Evolutionary conservation across 2,113 vertebrate species (phyloP).

Genomic region (Oenanthe melanoleuca): DNA sequence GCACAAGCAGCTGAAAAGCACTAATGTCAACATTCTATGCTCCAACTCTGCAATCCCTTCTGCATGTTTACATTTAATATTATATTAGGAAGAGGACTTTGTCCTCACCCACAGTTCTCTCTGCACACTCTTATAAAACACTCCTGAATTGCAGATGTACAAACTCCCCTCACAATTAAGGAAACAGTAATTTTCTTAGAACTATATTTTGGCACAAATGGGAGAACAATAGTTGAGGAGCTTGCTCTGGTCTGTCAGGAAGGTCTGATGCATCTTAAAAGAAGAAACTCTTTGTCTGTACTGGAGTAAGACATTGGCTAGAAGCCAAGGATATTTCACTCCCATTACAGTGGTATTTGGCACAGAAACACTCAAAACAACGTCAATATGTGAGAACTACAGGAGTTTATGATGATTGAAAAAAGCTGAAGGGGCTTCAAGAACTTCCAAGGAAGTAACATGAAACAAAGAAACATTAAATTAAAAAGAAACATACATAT

Average conservation of each 20-base stretch:
- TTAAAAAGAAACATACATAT: not conserved
- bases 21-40: not conserved
- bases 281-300: not conserved
- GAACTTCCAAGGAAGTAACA: not conserved
- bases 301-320: not conserved
- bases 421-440: not conserved
- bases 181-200: not conserved
- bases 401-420: not conserved
- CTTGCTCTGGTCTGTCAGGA: not conserved
- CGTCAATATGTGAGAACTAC: not conserved
- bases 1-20: not conserved
- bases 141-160: not conserved
- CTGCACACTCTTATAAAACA: not conserved
- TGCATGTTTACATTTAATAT: not conserved
- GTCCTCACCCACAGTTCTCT: not conserved
- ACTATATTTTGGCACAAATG: not conserved
- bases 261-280: not conserved
- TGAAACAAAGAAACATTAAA: not conserved
- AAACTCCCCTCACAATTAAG: not conserved
- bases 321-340: not conserved
- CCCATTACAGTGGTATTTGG: not conserved
- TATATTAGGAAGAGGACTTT: not conserved
- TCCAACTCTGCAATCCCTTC: not conserved
- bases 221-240: not conserved
- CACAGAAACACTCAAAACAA: not conserved